These are phyloP conservation scores for Drosophila erecta DNA, from an alignment of 1,140 invertebrate genomes.

Conservation along the genomic window DNA sequence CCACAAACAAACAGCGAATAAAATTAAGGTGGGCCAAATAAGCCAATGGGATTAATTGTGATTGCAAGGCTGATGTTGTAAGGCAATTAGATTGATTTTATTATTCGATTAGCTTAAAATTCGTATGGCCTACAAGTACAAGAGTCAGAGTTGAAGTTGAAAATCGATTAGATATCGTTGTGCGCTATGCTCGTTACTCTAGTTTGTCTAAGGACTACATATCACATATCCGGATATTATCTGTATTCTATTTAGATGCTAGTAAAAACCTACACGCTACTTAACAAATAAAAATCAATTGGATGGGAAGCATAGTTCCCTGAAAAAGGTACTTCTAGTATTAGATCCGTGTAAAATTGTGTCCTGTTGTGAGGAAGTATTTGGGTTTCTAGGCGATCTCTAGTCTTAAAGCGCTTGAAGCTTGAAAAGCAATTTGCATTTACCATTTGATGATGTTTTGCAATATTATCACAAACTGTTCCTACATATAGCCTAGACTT, in stretches of 20 bases:
- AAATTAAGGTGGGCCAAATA: conserved; percentile 14
- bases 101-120: conserved; percentile 52
- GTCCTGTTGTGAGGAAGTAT: conserved; percentile 67
- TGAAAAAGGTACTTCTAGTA: conserved; percentile 40
- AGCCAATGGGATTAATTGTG: conserved; percentile 56
- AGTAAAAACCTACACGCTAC: conserved; percentile 68
- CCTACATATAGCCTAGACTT: conserved; percentile 51
- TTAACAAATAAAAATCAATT: conserved; percentile 38
- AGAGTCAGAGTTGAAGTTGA: conserved; percentile 43
- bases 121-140: conserved; percentile 29
- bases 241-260: conserved; percentile 43
- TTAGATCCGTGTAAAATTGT: conserved; percentile 49
- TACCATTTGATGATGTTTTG: conserved; percentile 51
- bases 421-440: conserved; percentile 65
- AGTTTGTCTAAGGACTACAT: conserved; percentile 55
- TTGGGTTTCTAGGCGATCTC: conserved; percentile 46
- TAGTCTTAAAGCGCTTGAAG: conserved; percentile 65
- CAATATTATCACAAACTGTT: conserved; percentile 29
- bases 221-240: conserved; percentile 77
- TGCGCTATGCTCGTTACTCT: conserved; percentile 67
- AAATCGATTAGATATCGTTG: conserved; percentile 58
- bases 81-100: conserved; percentile 58
- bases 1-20: conserved; percentile 27
- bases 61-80: conserved; percentile 36
- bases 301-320: conserved; percentile 32